A percentile compares a stretch with the other conserved stretches of the same genome.
Conservation (phyloP, 2,797 vertebrate species). For the Oryzias sinensis region DNA sequence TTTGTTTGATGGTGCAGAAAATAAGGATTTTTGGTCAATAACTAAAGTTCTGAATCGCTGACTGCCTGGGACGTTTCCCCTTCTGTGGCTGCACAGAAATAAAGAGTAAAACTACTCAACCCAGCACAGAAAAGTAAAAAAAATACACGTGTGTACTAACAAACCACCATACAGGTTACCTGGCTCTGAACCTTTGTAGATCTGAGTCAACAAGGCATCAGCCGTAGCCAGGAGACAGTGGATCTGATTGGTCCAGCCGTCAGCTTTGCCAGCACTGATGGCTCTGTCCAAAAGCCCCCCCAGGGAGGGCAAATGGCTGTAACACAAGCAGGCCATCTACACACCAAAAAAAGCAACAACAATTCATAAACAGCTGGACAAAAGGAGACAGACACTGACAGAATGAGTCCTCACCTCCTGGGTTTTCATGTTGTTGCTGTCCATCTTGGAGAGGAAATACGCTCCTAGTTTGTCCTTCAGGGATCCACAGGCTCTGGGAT, state of each 20-base stretch:
- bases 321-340: slow-evolving; percentile 88
- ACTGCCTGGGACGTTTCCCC: too few species aligned
- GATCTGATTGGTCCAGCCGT: slow-evolving; percentile 88
- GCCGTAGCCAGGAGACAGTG: slow-evolving; percentile 85
- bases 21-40: too few species aligned
- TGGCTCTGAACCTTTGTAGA: slow-evolving; percentile 83
- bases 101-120: too few species aligned
- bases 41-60: too few species aligned
- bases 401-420: slow-evolving; percentile 79
- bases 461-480: slow-evolving; percentile 89
- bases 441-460: slow-evolving; percentile 86
- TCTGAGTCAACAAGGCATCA: slow-evolving; percentile 77
- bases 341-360: not conserved
- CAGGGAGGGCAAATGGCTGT: slow-evolving; percentile 82
- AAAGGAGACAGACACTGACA: not conserved
- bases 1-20: too few species aligned
- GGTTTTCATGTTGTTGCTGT: slow-evolving; percentile 80
- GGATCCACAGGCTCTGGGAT: slow-evolving; percentile 88
- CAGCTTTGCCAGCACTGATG: slow-evolving; percentile 72
- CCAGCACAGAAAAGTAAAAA: too few species aligned
- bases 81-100: too few species aligned
- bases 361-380: not conserved
- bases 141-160: too few species aligned
- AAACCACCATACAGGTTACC: slow-evolving; percentile 56
- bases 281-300: slow-evolving; percentile 85